Evolutionary conservation across 2,113 vertebrate species (phyloP).

Genomic region (Dendropsophus ebraccatus): DNA sequence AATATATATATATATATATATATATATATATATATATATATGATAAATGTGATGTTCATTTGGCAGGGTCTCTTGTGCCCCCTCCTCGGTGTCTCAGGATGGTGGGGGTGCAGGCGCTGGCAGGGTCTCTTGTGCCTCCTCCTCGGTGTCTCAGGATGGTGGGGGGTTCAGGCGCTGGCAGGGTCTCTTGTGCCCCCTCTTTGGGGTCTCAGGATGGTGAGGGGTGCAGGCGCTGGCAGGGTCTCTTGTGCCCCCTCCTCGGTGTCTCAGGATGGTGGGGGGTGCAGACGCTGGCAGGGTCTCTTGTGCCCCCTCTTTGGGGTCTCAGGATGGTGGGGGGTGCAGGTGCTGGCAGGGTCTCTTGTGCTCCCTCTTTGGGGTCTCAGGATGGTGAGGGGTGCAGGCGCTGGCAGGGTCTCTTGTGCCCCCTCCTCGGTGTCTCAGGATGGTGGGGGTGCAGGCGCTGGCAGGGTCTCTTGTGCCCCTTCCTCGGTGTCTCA

Average conservation of each 20-base stretch:
- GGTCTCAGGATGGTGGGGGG: neutral
- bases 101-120: constrained; percentile 22
- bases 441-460: neutral
- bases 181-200: constrained; percentile 24
- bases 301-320: constrained; percentile 1
- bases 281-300: constrained; percentile 39
- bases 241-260: constrained; percentile 19
- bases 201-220: neutral
- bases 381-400: neutral
- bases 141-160: neutral
- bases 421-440: neutral
- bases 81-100: neutral
- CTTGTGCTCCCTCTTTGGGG: neutral
- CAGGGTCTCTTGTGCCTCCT: constrained; percentile 26
- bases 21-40: no score
- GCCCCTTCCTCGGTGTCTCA: neutral
- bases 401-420: constrained; percentile 45
- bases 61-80: neutral
- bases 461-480: constrained; percentile 41
- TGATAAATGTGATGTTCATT: neutral
- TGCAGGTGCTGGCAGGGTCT: constrained; percentile 38
- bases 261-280: neutral
- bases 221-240: constrained; percentile 31
- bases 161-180: constrained; percentile 25
- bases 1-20: no score